Base-by-base conservation (phyloP, 2,888 invertebrate species). In the Parnassius orleans region DNA sequence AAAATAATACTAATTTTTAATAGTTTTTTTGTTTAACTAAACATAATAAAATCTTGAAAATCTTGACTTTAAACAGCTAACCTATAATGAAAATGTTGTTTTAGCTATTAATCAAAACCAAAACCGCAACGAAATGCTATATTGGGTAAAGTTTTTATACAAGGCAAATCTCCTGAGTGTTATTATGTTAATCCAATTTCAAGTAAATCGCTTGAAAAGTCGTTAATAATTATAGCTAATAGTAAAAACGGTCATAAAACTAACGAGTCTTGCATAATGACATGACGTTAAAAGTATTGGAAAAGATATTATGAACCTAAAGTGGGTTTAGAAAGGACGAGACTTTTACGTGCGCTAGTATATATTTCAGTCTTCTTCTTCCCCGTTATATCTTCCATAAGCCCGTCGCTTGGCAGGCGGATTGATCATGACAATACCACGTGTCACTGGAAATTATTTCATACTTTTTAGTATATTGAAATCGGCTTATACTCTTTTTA, bases 121-220 rank as follows among this genome's bases (percentile, higher is more conserved):
- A 53, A 50, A 24, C 58, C n/a, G 19, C n/a, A 55, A 50, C 33
- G 54, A 58, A 58, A 58, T 63, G 58, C 58, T 57, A 63, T 54
- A 50, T 58, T 50, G 3, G 24, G 51, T 14, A 46, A 33, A 63
- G 50, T 43, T 50, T 44, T 15, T 47, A 50, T 41, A 14, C 9
- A 14, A 43, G 54, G 43, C 15, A 50, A 62, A 62, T 58, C 58
- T 58, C 46, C 53, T 10, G 53, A 44, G 54, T 58, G 54, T 63
- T 58, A 63, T 63, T 58, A 63, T 63, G 63, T 54, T 58, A 63
- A 63, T 63, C 58, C 58, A 55, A 58, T 63, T 58, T 63, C 50
- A 19, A 63, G 53, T 54, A 58, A 63, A 63, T 63, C 63, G 58
- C 44, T 50, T 44, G 63, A 51, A 51, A 46, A 63, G 46, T 41